These are phyloP conservation scores for Eutolmus rufibarbis DNA, from an alignment of 2,888 invertebrate species.

Conservation along the genomic window DNA sequence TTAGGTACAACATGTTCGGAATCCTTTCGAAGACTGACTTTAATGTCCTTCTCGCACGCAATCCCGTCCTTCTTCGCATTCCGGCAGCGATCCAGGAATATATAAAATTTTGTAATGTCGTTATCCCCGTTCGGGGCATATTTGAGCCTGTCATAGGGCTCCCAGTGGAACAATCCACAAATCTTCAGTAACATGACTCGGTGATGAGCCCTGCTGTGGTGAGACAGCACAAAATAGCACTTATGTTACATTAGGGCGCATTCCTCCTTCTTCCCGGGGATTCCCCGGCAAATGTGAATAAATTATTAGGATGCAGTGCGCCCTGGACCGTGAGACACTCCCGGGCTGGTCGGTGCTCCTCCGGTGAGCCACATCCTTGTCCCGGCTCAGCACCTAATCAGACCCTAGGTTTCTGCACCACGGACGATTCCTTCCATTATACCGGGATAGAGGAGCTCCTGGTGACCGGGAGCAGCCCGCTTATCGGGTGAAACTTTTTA, in stretches of 20 bases:
- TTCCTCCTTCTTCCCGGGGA: neutral
- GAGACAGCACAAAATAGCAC: constrained; percentile 30
- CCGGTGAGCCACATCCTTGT: neutral
- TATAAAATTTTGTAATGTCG: neutral
- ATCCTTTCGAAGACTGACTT: neutral
- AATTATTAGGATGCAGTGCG: neutral
- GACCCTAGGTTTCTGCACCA: neutral
- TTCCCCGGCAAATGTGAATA: neutral
- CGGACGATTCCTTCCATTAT: neutral
- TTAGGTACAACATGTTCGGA: neutral
- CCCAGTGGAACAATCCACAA: constrained; percentile 41
- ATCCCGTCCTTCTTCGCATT: neutral
- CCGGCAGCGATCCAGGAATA: neutral
- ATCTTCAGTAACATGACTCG: constrained; percentile 37
- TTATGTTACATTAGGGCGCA: constrained; percentile 22
- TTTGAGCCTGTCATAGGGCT: neutral
- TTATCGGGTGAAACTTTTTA: neutral
- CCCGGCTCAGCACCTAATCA: neutral
- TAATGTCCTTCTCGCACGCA: neutral
- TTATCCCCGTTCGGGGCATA: neutral
- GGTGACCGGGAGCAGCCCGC: neutral
- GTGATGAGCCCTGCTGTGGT: constrained; percentile 21
- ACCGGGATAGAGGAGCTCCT: neutral
- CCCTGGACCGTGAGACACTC: neutral
- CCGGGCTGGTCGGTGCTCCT: neutral